These are phyloP conservation scores for Dynastes maya DNA, from an alignment of 2,888 invertebrate genomes.

Conservation along the genomic window DNA sequence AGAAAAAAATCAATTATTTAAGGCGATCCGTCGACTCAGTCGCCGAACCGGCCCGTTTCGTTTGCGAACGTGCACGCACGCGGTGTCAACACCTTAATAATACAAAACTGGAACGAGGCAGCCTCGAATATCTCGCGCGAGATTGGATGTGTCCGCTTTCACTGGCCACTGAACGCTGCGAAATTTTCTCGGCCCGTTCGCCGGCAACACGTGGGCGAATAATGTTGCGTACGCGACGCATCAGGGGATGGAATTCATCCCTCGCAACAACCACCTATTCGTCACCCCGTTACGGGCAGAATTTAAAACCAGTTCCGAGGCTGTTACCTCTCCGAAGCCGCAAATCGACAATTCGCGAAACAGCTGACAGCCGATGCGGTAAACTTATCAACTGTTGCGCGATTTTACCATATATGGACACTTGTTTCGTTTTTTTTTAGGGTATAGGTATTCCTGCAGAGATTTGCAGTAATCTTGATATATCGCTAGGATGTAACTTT, in stretches of 20 bases:
- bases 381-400: conserved; percentile 40
- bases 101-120: conserved; percentile 43
- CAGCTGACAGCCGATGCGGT: conserved; percentile 45
- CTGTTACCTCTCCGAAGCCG: not conserved
- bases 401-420: conserved; percentile 48
- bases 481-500: conserved; percentile 16
- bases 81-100: conserved; percentile 40
- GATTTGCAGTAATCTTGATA: conserved; percentile 37
- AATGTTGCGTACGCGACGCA: not conserved
- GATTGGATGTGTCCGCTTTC: conserved; percentile 44
- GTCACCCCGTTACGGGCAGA: conserved; percentile 11
- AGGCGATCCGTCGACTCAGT: conserved; percentile 29
- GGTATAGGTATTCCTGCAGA: conserved; percentile 9
- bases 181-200: conserved; percentile 36
- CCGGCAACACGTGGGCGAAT: conserved; percentile 37
- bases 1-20: conserved; percentile 41
- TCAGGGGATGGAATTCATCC: conserved; percentile 16
- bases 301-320: conserved; percentile 9
- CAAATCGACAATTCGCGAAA: conserved; percentile 30
- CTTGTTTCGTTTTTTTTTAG: conserved; percentile 38
- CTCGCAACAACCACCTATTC: not conserved
- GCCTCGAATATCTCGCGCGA: conserved; percentile 44
- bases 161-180: conserved; percentile 19
- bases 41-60: not conserved
- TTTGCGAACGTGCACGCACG: conserved; percentile 24